A percentile compares a stretch with the other conserved stretches of the same genome.
Evolutionary conservation across 2,113 vertebrate genomes (phyloP).

Genomic region (Aptenodytes patagonicus): DNA sequence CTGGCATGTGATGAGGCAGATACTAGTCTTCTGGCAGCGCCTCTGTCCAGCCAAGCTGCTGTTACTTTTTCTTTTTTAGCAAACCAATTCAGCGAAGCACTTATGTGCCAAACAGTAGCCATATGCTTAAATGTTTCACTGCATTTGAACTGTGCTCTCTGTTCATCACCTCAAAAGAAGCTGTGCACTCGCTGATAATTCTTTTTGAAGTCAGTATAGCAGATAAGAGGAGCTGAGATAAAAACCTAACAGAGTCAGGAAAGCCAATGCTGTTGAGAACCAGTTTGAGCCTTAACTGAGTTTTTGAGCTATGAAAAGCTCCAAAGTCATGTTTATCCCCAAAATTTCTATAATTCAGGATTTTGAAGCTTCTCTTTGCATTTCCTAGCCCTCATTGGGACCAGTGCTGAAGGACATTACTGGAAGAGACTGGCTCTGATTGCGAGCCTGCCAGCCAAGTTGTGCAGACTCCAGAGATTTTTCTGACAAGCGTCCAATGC

Average conservation of each 20-base stretch:
- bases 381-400: not conserved
- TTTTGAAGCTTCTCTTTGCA: not conserved
- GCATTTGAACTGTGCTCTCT: not conserved
- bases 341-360: not conserved
- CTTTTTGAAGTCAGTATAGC: not conserved
- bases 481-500: not conserved
- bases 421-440: not conserved
- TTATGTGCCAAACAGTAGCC: not conserved
- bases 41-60: not conserved
- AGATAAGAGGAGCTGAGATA: not conserved
- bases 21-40: not conserved
- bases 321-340: not conserved
- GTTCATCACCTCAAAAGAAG: not conserved
- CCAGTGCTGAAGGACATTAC: not conserved
- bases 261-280: not conserved
- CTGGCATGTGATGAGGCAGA: not conserved
- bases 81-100: not conserved
- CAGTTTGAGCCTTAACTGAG: not conserved
- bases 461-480: not conserved
- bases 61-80: not conserved
- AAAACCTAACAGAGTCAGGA: not conserved
- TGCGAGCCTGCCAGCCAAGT: not conserved
- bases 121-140: not conserved
- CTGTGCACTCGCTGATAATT: not conserved
- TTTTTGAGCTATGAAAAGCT: not conserved